Evolutionary conservation across 2,113 vertebrate species (phyloP).

Genomic region (Ciconia maguari): DNA sequence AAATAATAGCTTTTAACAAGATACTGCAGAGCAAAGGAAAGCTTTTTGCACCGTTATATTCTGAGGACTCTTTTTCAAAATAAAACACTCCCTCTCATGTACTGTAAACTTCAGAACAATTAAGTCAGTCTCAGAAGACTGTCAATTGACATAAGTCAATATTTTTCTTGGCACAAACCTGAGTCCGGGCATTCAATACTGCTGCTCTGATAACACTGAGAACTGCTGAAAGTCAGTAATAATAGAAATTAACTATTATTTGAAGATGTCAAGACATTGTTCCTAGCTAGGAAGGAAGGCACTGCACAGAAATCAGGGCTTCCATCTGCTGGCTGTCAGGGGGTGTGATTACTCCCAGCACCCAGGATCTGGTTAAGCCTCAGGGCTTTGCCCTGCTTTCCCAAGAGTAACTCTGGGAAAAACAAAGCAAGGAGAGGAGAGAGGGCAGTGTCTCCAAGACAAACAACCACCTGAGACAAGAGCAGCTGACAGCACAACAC

Average conservation of each 20-base stretch:
- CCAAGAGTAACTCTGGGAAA: background rate
- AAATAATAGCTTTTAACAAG: background rate
- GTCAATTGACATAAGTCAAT: background rate
- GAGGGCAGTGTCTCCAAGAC: background rate
- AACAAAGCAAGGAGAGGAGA: background rate
- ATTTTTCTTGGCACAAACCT: slow-evolving; percentile 46
- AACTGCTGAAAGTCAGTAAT: slow-evolving; percentile 19
- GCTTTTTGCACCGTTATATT: background rate
- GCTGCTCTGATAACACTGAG: slow-evolving; percentile 19
- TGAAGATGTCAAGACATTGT: background rate
- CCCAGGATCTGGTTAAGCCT: background rate
- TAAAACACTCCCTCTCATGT: background rate
- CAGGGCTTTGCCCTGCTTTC: background rate
- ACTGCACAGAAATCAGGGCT: background rate
- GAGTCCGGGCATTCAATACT: background rate
- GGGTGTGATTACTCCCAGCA: background rate
- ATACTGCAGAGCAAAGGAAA: background rate
- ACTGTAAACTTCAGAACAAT: slow-evolving; percentile 59
- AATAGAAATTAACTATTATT: background rate
- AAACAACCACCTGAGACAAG: background rate
- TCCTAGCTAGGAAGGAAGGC: slow-evolving; percentile 11
- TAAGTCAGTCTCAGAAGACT: slow-evolving; percentile 26
- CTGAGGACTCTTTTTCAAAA: background rate
- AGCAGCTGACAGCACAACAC: background rate
- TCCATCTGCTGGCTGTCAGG: slow-evolving; percentile 4